A percentile compares a stretch with the other conserved stretches of the same genome.
Evolutionary conservation across 2,113 vertebrate species (phyloP).

Genomic region (Gracilinanus agilis): DNA sequence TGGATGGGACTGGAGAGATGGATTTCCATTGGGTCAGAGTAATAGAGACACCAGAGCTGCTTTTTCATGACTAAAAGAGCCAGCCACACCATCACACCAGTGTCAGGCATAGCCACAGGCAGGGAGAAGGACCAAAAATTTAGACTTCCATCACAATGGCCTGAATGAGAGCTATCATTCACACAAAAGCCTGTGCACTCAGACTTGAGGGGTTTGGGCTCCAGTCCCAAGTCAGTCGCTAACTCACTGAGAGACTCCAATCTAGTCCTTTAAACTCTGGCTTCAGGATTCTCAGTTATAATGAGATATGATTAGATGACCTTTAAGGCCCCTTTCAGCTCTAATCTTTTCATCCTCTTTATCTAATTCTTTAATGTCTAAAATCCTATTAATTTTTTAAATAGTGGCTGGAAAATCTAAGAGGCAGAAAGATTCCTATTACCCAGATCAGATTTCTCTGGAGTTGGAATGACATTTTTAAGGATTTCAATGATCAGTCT

Average conservation of each 20-base stretch:
- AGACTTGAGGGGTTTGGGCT: too few species aligned
- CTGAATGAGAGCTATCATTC: not conserved
- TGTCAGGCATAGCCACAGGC: not conserved
- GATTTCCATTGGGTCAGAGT: not conserved
- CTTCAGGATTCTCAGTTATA: not conserved
- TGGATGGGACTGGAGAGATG: not conserved
- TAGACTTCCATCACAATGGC: not conserved
- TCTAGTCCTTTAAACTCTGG: not conserved
- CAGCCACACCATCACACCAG: not conserved
- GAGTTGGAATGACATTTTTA: not conserved
- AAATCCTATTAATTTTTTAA: not conserved
- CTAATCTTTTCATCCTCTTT: not conserved
- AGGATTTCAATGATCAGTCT: not conserved
- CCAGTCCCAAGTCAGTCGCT: not conserved
- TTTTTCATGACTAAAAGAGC: not conserved
- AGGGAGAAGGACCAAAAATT: not conserved
- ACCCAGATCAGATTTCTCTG: not conserved
- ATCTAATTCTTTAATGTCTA: not conserved
- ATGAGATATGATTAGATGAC: not conserved
- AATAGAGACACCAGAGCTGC: not conserved
- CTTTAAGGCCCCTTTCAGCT: not conserved
- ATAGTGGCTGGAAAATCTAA: not conserved
- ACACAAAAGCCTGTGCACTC: not conserved
- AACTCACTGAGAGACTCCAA: too few species aligned
- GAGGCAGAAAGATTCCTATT: not conserved